Percentiles rank a stretch among this genome's conserved stretches.
Conservation (phyloP, 2,888 invertebrate species). For the Archips crataeganus region DNA sequence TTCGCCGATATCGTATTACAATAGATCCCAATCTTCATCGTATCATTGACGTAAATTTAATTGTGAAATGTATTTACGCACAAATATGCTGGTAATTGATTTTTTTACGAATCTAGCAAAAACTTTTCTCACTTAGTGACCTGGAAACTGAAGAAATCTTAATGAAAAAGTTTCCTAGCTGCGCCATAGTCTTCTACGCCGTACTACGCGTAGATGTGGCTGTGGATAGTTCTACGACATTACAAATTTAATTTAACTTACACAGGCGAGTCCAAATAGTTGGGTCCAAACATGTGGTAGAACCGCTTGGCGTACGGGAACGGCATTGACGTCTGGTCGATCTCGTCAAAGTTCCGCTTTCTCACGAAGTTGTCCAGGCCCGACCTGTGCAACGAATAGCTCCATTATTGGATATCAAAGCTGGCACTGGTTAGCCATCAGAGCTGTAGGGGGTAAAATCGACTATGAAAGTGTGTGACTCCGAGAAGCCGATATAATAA, state of each 20-base stretch:
- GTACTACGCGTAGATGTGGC: not conserved
- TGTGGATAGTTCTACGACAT: not conserved
- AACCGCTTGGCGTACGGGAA: slow-evolving; percentile 83
- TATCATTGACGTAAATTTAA: too few relatives aligned
- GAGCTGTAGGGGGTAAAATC: not conserved
- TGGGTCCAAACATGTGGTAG: slow-evolving; percentile 84
- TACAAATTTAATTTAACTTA: slow-evolving; percentile 50
- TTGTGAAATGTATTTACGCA: too few relatives aligned
- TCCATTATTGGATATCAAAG: not conserved
- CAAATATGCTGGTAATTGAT: not conserved
- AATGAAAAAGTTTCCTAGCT: not conserved
- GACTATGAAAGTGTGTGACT: not conserved
- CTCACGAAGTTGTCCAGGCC: slow-evolving; percentile 82
- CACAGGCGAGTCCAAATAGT: slow-evolving; percentile 71
- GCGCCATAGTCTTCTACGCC: not conserved
- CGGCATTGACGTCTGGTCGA: slow-evolving; percentile 84
- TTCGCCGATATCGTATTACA: not conserved
- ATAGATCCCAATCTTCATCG: too few relatives aligned
- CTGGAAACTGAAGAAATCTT: not conserved
- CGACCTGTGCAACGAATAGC: slow-evolving; percentile 58
- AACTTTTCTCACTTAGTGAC: not conserved
- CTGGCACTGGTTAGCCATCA: not conserved
- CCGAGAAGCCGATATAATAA: not conserved
- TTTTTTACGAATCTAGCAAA: not conserved
- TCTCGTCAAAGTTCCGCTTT: slow-evolving; percentile 88